phyloP scores from a whole-genome alignment of 2,113 vertebrate genomes.

The Pomatorhinus ruficollis region DNA sequence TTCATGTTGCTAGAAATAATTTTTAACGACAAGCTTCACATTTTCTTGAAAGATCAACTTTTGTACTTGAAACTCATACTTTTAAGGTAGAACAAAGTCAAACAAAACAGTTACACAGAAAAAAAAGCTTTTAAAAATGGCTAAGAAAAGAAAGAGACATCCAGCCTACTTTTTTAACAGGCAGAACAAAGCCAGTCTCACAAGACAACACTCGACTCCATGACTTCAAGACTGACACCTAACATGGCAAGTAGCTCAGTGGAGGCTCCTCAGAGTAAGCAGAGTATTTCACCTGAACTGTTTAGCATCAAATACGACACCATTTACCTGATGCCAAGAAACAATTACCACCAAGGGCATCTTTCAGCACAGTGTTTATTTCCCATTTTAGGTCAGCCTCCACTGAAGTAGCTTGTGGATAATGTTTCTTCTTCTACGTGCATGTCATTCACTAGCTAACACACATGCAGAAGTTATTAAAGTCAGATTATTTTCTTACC shows the following conservation, averaged over 20 bases:
- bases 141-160: constrained; percentile 1
- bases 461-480: constrained; percentile 62
- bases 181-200: constrained; percentile 35
- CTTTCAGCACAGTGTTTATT: not conserved
- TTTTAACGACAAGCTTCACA: not conserved
- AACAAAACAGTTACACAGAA: not conserved
- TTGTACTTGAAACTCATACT: not conserved
- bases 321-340: constrained; percentile 34
- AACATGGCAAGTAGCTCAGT: constrained; percentile 59
- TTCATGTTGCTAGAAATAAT: not conserved
- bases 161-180: not conserved
- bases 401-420: constrained; percentile 49
- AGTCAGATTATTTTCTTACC: constrained; percentile 81
- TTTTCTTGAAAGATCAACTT: constrained; percentile 1
- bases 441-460: constrained; percentile 63
- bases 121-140: not conserved
- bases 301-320: not conserved
- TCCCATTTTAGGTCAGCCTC: constrained; percentile 50
- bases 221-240: constrained; percentile 20
- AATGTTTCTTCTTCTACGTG: constrained; percentile 30
- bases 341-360: not conserved
- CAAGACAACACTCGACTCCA: constrained; percentile 28
- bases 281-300: not conserved
- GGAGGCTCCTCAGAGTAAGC: constrained; percentile 47
- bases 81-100: not conserved